Base-by-base conservation (phyloP, 2,113 vertebrate species). In the Acrocephalus arundinaceus region DNA sequence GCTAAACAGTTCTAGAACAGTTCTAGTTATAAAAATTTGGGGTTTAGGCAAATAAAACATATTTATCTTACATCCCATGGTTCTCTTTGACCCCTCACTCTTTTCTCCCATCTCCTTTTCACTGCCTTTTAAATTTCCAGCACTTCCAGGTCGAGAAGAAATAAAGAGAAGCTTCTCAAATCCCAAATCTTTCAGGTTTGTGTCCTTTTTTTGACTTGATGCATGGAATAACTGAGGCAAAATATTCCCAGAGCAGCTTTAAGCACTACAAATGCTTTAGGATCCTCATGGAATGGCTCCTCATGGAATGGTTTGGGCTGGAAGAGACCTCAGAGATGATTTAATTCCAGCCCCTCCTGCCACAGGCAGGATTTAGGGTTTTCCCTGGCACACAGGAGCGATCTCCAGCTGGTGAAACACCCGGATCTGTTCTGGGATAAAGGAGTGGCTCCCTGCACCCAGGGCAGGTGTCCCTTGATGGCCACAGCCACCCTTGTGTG, bases 381-480 rank as follows among this genome's bases (percentile, higher is more conserved):
- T 67, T 35, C 11, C 24, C 28, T 23, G 43, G 31, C 12, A 33
- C 21, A 13, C 12, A 31, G 35, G 15, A 41, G n/a, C 18, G 9
- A 48, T 63, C 70, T 66, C 33, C 51, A 23, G 17, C 35, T 61
- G 22, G 4, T 6, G 2, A 67, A 83, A 86, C 1, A 14, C 31
- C 49, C 2, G 2, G 49, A 59, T 15, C 15, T n/a, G 22, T 21
- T 13, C 28, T 15, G 43, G 71, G 4, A 6, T 6, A 22, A 31
- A 55, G 33, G 3, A 14, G 4, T 33, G 35, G 3, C n/a, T 70
- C 13, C 20, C n/a, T 30, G 7, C 8, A 2, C 1, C 2, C 48
- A 15, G 49, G 65, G 19, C 19, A 46, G 10, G n/a, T 1, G 3
- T 21, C 19, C 58, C 17, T 13, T 6, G 23, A 5, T 3, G 54